Evolutionary conservation across 2,797 vertebrate species (phyloP).

Genomic region (Clamator glandarius): DNA sequence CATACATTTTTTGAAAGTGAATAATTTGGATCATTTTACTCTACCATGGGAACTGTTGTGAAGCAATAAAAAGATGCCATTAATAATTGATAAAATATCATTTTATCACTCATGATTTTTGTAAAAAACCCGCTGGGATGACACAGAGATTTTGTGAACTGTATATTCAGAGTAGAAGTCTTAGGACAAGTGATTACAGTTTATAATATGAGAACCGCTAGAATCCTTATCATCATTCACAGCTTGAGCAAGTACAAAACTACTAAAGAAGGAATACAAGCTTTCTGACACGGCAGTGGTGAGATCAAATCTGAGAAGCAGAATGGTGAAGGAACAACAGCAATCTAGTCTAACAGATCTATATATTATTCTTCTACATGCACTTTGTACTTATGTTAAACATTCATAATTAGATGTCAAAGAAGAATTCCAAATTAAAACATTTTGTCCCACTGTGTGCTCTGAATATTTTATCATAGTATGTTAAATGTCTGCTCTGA

Average conservation of each 20-base stretch:
- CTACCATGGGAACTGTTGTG: rapidly evolving
- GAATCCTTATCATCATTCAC: not conserved
- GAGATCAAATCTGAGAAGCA: not conserved
- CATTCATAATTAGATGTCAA: not conserved
- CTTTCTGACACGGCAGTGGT: not conserved
- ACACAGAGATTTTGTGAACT: not conserved
- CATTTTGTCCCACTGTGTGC: not conserved
- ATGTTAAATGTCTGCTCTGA: not conserved
- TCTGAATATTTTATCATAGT: not conserved
- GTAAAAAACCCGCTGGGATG: not conserved
- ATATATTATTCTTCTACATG: not conserved
- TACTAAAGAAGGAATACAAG: not conserved
- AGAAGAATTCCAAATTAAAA: not conserved
- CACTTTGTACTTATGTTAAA: not conserved
- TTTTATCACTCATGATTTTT: rapidly evolving
- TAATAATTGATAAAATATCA: not conserved
- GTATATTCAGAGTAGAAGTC: not conserved
- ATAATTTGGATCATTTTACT: too few species aligned
- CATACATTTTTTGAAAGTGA: not conserved
- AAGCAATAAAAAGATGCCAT: rapidly evolving
- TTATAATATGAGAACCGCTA: not conserved
- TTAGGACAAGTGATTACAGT: not conserved
- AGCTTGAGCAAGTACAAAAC: not conserved
- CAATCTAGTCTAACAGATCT: not conserved
- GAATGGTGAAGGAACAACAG: not conserved